Evolutionary conservation across 2,113 vertebrate species (phyloP), one percentile per base, ranked within the genome.

Genomic region (Ammospiza caudacuta): DNA sequence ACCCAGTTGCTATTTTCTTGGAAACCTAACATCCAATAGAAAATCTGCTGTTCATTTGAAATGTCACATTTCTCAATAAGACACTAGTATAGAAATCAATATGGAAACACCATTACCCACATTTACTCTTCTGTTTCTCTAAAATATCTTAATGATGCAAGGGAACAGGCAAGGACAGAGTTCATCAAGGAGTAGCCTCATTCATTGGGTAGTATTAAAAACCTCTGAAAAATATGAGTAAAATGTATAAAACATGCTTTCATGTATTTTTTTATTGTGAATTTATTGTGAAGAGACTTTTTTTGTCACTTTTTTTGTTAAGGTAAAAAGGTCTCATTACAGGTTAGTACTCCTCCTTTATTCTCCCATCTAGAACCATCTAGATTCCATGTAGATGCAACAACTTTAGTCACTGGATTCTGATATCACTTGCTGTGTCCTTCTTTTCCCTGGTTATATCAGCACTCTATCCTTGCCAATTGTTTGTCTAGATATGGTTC

Each of bases 371-470:
- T 41, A 41, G 41, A 41, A 61, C 20, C 11, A 29, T 13, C 58
- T 55, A 5, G 0, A 51, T 64, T 59, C 3, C 0, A 47, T 62
- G 37, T 2, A 47, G 29, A 70, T 4, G 0, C 6, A 81, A 31
- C 12, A 25, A 47, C 7, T 69, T 89, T 11, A 64, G 24, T 19
- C 12, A 0, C 3, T 79, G 54, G 19, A 17, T 84, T 87, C 55
- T 58, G 51, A 15, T 49, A 31, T 37, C 43, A 18, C 12, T 84
- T 64, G 7, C 44, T 31, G 11, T 33, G 22, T 87, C 33, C 18
- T 49, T 16, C 24, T 70, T 83, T 83, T 69, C 18, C 29, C n/a
- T 67, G 23, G 9, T 79, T 78, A 6, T 47, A 39, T 63, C 39
- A 39, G 22, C 12, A 3, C 10, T 57, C 21, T 82, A 12, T 9